Conservation (phyloP, 2,113 vertebrate genomes). For the Cochlearius cochlearius region DNA sequence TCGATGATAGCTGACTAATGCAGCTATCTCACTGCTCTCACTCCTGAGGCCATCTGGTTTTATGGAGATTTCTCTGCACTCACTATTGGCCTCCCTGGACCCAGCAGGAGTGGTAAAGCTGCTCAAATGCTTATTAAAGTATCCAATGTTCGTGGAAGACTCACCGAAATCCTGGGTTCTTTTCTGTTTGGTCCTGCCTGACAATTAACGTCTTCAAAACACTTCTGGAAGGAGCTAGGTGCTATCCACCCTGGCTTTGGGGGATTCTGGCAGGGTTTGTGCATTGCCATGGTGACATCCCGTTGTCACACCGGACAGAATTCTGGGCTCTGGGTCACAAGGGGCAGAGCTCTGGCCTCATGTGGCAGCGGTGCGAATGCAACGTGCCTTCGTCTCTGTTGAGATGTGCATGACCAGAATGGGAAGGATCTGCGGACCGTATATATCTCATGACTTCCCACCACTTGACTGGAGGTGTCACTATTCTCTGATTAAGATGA, state of each 20-base stretch:
- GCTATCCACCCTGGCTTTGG: not conserved
- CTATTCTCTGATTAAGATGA: not conserved
- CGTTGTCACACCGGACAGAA: fast-evolving
- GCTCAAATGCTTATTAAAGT: not conserved
- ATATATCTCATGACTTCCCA: not conserved
- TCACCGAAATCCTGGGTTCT: not conserved
- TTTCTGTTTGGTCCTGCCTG: not conserved
- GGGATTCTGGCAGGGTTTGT: not conserved
- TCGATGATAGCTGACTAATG: not conserved
- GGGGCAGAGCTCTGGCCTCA: not conserved
- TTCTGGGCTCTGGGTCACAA: not conserved
- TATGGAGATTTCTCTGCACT: not conserved
- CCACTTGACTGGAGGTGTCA: not conserved
- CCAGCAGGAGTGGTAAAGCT: not conserved
- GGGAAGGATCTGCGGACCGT: not conserved
- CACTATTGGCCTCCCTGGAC: not conserved
- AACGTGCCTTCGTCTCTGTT: not conserved
- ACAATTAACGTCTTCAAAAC: not conserved
- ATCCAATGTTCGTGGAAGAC: not conserved
- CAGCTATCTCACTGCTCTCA: not conserved
- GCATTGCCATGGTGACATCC: not conserved
- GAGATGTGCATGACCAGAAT: fast-evolving
- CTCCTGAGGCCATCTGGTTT: not conserved
- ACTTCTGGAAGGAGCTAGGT: not conserved
- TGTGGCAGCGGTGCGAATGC: fast-evolving